Percentiles rank a stretch among this genome's conserved stretches.
Evolutionary conservation across 2,888 invertebrate genomes (phyloP).

Genomic region (Drosophila nr. fundita): DNA sequence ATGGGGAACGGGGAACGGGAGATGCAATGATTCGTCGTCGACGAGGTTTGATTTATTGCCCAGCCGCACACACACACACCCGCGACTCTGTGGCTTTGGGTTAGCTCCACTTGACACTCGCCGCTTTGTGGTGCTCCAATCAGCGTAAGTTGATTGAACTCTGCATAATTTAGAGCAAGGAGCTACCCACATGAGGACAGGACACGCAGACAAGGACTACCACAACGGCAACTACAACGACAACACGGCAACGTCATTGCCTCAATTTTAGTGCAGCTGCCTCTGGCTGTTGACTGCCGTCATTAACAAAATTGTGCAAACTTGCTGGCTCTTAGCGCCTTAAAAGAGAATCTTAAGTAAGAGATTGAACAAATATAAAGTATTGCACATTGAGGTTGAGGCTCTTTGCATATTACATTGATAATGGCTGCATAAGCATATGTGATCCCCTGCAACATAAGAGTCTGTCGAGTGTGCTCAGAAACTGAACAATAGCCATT

Average conservation of each 20-base stretch:
- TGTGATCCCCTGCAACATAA: neutral
- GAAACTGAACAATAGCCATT: neutral
- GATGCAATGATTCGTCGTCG: conserved; percentile 49
- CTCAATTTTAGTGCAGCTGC: conserved; percentile 24
- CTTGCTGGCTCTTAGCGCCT: conserved; percentile 31
- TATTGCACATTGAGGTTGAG: conserved; percentile 15
- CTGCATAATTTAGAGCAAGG: conserved; percentile 65
- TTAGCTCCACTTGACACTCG: conserved; percentile 62
- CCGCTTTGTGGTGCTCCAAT: conserved; percentile 63
- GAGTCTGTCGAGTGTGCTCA: neutral
- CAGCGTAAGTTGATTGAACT: conserved; percentile 71
- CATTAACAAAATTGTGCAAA: conserved; percentile 61
- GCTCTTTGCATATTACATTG: conserved; percentile 1
- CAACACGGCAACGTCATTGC: conserved; percentile 17
- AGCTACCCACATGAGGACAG: conserved; percentile 26
- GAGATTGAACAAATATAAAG: conserved; percentile 37
- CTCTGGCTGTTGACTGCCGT: conserved; percentile 51
- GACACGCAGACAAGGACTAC: neutral
- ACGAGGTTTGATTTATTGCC: conserved; percentile 59
- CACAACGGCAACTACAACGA: conserved; percentile 30
- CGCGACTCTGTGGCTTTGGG: conserved; percentile 51
- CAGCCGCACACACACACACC: conserved; percentile 26
- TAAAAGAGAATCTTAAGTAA: conserved; percentile 38
- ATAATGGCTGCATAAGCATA: neutral
- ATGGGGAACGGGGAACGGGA: conserved; percentile 11